A percentile compares a stretch with the other conserved stretches of the same genome.
These are phyloP conservation scores for Colletes latitarsis DNA, from an alignment of 1,140 invertebrate genomes.

Conservation along the genomic window DNA sequence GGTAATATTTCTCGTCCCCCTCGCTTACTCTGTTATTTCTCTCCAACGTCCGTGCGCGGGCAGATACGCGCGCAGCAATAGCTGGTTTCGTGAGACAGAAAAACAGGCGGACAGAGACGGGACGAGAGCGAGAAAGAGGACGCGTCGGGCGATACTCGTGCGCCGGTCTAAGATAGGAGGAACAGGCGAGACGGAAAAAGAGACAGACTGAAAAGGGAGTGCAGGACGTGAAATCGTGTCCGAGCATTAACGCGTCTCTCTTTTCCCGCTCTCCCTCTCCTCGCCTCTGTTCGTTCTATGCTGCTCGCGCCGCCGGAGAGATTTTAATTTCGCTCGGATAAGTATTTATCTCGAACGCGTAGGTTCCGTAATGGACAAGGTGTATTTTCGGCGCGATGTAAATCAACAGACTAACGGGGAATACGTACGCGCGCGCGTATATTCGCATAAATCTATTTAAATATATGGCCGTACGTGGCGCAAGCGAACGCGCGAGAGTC, in stretches of 20 bases:
- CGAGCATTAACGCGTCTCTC: conserved; percentile 35
- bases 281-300: conserved; percentile 13
- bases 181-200: conserved; percentile 1
- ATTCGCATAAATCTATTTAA: conserved; percentile 46
- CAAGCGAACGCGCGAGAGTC: background rate
- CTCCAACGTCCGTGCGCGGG: conserved; percentile 29
- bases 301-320: background rate
- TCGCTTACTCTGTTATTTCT: conserved; percentile 47
- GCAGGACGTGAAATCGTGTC: conserved; percentile 39
- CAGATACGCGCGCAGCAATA: conserved; percentile 42
- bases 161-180: conserved; percentile 31
- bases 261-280: conserved; percentile 10
- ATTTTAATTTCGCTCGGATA: conserved; percentile 46
- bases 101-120: conserved; percentile 32
- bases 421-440: conserved; percentile 15
- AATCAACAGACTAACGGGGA: conserved; percentile 31
- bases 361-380: conserved; percentile 44
- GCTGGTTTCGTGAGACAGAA: conserved; percentile 53
- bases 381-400: conserved; percentile 46
- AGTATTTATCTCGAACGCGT: conserved; percentile 42
- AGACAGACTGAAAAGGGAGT: background rate
- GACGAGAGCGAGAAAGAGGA: background rate
- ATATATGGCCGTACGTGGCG: conserved; percentile 1
- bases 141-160: conserved; percentile 16
- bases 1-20: conserved; percentile 42